Conservation (phyloP, 2,888 invertebrate genomes). For the Cantharis lateralis region DNA sequence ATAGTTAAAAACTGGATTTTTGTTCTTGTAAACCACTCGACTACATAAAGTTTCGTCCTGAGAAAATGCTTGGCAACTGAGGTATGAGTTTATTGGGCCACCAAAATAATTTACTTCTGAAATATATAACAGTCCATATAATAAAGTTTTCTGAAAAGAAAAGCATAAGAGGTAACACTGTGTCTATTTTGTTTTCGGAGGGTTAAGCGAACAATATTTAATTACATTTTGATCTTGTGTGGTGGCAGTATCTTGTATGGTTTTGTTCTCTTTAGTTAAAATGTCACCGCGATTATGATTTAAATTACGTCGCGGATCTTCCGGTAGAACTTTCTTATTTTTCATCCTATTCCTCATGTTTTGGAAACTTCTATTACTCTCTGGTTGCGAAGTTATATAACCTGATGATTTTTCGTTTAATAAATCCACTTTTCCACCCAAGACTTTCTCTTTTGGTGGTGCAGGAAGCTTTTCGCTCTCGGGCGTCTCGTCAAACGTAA, state of each 20-base stretch:
- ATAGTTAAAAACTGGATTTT: constrained; percentile 58
- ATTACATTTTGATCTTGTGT: background rate
- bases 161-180: background rate
- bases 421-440: background rate
- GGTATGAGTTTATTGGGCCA: constrained; percentile 51
- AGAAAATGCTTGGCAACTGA: constrained; percentile 59
- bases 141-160: constrained; percentile 49
- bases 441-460: background rate
- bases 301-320: background rate
- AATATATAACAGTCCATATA: constrained; percentile 59
- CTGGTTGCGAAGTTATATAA: background rate
- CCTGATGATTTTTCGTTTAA: background rate
- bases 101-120: constrained; percentile 57
- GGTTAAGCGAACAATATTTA: no score
- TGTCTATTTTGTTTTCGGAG: no score
- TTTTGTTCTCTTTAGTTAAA: background rate
- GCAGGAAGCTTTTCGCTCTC: constrained; percentile 1
- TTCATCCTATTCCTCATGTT: background rate
- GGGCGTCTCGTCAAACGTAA: background rate
- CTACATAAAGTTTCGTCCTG: constrained; percentile 55
- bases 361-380: background rate
- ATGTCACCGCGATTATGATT: background rate
- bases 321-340: background rate
- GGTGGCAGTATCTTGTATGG: background rate
- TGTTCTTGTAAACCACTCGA: constrained; percentile 52